phyloP scores from a whole-genome alignment of 2,113 vertebrate species.

The Dendrocopos noguchii region DNA sequence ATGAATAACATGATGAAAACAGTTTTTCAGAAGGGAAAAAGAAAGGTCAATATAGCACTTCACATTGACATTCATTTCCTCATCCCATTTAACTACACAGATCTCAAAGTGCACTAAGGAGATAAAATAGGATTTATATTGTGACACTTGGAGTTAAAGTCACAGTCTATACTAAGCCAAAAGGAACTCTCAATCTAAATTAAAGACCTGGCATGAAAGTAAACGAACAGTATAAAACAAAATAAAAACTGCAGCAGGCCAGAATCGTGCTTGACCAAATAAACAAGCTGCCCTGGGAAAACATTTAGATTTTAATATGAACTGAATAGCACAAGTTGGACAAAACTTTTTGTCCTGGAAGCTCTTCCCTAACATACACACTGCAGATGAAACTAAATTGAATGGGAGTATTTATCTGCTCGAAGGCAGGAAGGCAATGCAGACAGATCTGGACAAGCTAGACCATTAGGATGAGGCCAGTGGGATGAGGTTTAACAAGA shows the following conservation, averaged over 20 bases:
- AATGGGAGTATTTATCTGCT: no score
- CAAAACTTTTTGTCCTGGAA: neutral
- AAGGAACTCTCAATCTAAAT: neutral
- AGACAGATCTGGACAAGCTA: no score
- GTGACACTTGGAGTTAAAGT: neutral
- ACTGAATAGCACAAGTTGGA: neutral
- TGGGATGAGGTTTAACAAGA: no score
- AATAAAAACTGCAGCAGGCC: neutral
- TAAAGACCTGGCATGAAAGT: neutral
- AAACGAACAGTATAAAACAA: neutral
- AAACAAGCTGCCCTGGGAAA: neutral
- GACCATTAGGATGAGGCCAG: no score
- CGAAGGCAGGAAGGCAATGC: no score
- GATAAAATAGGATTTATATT: neutral
- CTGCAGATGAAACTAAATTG: neutral
- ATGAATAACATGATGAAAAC: neutral
- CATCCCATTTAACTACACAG: neutral
- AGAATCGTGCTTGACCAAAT: neutral
- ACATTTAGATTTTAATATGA: neutral
- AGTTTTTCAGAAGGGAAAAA: neutral
- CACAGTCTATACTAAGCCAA: neutral
- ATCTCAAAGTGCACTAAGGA: neutral
- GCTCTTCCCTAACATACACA: neutral
- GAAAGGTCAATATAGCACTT: neutral
- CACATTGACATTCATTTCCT: neutral